Evolutionary conservation across 2,113 vertebrate species (phyloP).

Genomic region (Ardeotis arabs): DNA sequence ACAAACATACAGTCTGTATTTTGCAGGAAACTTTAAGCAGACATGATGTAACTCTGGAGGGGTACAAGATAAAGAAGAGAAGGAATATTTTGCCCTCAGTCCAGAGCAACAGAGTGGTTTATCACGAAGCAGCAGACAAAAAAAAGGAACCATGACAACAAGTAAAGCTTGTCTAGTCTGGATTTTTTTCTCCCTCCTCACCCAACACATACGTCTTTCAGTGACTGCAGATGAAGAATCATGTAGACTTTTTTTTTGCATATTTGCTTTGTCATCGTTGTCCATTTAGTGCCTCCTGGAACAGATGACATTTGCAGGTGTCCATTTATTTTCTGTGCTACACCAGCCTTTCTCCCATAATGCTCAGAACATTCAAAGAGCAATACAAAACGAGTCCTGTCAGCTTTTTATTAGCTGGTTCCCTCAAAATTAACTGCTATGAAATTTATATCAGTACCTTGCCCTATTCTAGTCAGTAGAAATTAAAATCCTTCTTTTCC

Average conservation of each 20-base stretch:
- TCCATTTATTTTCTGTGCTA: neutral
- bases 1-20: neutral
- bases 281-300: neutral
- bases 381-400: rapidly evolving
- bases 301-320: neutral
- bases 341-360: neutral
- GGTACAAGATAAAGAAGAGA: neutral
- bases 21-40: neutral
- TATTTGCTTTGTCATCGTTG: neutral
- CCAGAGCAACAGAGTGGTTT: neutral
- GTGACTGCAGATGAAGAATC: neutral
- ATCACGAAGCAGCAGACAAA: neutral
- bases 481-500: neutral
- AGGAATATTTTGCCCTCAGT: neutral
- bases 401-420: neutral
- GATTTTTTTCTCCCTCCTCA: neutral
- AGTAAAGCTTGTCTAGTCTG: neutral
- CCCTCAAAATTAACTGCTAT: neutral
- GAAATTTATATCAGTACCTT: neutral
- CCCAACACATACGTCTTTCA: neutral
- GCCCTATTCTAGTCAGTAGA: neutral
- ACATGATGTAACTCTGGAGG: neutral
- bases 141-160: neutral
- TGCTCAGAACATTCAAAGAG: neutral
- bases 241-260: neutral